Evolutionary conservation across 2,888 invertebrate genomes (phyloP).

Genomic region (Leptinotarsa peninsularis): DNA sequence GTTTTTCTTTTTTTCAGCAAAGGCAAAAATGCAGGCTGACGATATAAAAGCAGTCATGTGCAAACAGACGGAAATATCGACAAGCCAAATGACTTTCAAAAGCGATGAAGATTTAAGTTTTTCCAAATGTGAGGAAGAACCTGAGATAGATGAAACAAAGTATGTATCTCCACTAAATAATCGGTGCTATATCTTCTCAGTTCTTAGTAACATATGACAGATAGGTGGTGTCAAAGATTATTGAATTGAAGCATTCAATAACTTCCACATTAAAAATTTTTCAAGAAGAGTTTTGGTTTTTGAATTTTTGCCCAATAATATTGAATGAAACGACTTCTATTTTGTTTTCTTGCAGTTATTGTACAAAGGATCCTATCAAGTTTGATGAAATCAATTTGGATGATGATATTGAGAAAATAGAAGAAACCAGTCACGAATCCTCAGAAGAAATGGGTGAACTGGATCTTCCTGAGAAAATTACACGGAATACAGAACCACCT

Average conservation of each 20-base stretch:
- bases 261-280: no score
- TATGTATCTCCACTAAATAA: conserved; percentile 34
- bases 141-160: conserved; percentile 45
- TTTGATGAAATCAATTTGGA: conserved; percentile 60
- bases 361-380: conserved; percentile 25
- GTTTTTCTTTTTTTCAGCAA: conserved; percentile 45
- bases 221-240: no score
- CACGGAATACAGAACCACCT: conserved; percentile 36
- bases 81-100: conserved; percentile 57
- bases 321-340: background rate
- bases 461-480: conserved; percentile 35
- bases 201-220: no score
- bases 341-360: conserved; percentile 14
- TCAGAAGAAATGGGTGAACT: conserved; percentile 53
- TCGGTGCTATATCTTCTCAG: no score
- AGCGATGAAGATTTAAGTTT: conserved; percentile 52
- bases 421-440: conserved; percentile 60
- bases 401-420: conserved; percentile 63
- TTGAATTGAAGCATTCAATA: no score
- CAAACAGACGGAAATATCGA: conserved; percentile 33
- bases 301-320: background rate
- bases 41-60: conserved; percentile 51
- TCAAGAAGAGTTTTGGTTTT: background rate
- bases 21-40: conserved; percentile 56
- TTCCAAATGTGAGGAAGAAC: conserved; percentile 45